A percentile compares a stretch with the other conserved stretches of the same genome.
Evolutionary conservation across 2,888 invertebrate genomes (phyloP).

Genomic region (Rotaria macrura): DNA sequence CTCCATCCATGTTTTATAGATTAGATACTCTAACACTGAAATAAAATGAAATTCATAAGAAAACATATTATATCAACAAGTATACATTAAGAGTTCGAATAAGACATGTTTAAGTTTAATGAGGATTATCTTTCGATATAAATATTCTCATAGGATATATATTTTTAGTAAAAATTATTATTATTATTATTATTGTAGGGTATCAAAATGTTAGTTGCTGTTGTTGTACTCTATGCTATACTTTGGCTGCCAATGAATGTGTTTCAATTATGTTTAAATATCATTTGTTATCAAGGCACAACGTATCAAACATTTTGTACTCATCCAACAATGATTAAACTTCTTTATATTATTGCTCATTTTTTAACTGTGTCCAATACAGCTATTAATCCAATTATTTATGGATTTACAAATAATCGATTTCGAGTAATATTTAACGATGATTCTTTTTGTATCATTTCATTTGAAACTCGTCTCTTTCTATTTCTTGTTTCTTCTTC

Average conservation of each 20-base stretch:
- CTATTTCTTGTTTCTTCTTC: neutral
- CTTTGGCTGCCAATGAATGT: slow-evolving; percentile 7
- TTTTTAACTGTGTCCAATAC: slow-evolving; percentile 15
- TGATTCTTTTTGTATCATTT: too few species aligned
- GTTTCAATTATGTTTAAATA: neutral
- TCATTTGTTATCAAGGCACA: neutral
- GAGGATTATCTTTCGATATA: too few species aligned
- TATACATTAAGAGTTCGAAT: too few species aligned
- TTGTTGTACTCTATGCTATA: neutral
- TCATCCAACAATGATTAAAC: neutral
- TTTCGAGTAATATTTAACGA: neutral
- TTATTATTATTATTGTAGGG: neutral
- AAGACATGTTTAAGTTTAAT: too few species aligned
- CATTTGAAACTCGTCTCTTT: neutral
- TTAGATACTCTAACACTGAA: too few species aligned
- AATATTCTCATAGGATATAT: neutral
- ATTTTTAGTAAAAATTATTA: neutral
- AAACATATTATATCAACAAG: too few species aligned
- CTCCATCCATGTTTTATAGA: too few species aligned
- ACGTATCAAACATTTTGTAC: neutral
- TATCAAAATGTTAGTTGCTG: neutral
- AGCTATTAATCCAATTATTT: slow-evolving; percentile 18
- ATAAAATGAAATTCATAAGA: too few species aligned
- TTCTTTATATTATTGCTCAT: neutral
- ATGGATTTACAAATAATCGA: slow-evolving; percentile 2